Conservation (phyloP, 2,113 vertebrate genomes). For the Chamaea fasciata region DNA sequence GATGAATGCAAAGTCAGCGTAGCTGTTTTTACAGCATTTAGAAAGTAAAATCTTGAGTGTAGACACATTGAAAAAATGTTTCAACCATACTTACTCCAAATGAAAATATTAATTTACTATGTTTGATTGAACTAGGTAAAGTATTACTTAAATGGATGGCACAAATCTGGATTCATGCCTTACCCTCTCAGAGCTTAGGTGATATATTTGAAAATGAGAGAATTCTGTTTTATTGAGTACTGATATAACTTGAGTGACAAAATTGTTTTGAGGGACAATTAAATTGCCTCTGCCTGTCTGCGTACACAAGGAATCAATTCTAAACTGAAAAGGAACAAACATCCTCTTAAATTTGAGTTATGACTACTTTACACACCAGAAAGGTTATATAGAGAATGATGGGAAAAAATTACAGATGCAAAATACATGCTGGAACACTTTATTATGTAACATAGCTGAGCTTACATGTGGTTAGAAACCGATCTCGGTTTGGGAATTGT, state of each 20-base stretch:
- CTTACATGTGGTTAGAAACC: neutral
- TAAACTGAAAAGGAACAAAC: neutral
- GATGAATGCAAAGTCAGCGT: neutral
- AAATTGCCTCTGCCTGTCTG: neutral
- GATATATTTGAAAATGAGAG: neutral
- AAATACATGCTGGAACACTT: neutral
- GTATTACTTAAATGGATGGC: neutral
- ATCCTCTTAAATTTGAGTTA: neutral
- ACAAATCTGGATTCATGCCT: neutral
- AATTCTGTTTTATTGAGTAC: neutral
- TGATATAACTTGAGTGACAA: neutral
- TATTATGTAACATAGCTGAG: neutral
- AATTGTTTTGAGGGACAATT: neutral
- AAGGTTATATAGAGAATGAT: neutral
- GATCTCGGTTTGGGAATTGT: constrained; percentile 3
- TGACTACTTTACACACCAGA: neutral
- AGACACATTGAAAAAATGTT: neutral
- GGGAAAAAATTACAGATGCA: neutral
- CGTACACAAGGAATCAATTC: neutral
- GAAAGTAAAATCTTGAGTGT: neutral
- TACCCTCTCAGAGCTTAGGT: neutral
- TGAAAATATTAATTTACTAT: neutral
- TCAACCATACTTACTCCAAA: neutral
- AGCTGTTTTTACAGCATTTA: neutral
- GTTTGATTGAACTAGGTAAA: neutral